These are phyloP conservation scores for Carassius auratus DNA, from an alignment of 2,113 vertebrate genomes.

Conservation along the genomic window DNA sequence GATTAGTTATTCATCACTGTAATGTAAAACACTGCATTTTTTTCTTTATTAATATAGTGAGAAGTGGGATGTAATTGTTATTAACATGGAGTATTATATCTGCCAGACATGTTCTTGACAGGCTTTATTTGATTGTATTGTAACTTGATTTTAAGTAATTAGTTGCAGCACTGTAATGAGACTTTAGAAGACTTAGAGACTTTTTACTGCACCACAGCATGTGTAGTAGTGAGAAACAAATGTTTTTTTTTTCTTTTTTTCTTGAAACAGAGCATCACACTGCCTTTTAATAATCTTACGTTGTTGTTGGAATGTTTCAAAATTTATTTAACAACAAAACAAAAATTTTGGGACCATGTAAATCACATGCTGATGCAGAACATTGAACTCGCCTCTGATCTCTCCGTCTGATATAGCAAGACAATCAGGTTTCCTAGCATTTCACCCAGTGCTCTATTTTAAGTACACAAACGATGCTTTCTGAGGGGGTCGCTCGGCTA, in stretches of 20 bases:
- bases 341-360: constrained; percentile 47
- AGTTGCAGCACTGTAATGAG: background rate
- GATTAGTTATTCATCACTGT: background rate
- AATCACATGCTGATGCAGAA: constrained; percentile 44
- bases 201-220: too few relatives aligned
- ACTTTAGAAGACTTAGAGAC: too few relatives aligned
- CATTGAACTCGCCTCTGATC: constrained; percentile 45
- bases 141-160: background rate
- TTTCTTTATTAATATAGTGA: background rate
- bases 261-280: background rate
- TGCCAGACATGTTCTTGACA: background rate
- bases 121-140: background rate
- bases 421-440: constrained; percentile 54
- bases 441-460: constrained; percentile 66
- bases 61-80: background rate
- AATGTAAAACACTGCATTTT: background rate
- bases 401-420: constrained; percentile 50
- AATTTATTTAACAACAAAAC: constrained; percentile 58
- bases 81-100: background rate
- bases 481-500: constrained; percentile 61
- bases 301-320: constrained; percentile 52
- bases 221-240: too few relatives aligned
- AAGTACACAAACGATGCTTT: constrained; percentile 63
- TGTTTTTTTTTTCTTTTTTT: too few relatives aligned
- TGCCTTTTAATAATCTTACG: constrained; percentile 42